A percentile compares a stretch with the other conserved stretches of the same genome.
Evolutionary conservation across 2,797 vertebrate species (phyloP).

Genomic region (Antennarius maculatus): DNA sequence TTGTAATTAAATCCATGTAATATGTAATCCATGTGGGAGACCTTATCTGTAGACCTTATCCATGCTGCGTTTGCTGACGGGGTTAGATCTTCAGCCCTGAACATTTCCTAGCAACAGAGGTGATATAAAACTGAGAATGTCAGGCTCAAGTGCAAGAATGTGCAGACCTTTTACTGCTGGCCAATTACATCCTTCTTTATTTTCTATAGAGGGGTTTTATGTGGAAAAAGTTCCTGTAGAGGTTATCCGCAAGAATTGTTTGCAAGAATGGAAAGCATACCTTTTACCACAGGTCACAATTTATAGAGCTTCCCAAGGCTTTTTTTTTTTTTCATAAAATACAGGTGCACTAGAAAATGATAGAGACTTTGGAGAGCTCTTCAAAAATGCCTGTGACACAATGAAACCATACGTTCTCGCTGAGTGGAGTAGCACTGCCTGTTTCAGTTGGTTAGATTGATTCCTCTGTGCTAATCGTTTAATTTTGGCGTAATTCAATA

Average conservation of each 20-base stretch:
- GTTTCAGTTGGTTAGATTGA: constrained; percentile 68
- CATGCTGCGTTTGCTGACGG: constrained; percentile 55
- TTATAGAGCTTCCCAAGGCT: constrained; percentile 30
- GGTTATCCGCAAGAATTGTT: constrained; percentile 52
- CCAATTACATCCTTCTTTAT: constrained; percentile 64
- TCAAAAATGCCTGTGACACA: constrained; percentile 38
- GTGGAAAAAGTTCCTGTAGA: constrained; percentile 24
- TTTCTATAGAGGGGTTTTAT: constrained; percentile 41
- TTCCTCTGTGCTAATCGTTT: constrained; percentile 74
- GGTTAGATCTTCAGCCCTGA: constrained; percentile 54
- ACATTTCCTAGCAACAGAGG: constrained; percentile 42
- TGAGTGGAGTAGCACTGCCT: constrained; percentile 17
- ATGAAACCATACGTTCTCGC: constrained; percentile 22
- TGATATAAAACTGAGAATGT: constrained; percentile 61
- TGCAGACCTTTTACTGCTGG: constrained; percentile 53
- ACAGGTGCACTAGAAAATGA: background rate
- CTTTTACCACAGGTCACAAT: constrained; percentile 67
- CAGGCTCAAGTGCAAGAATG: constrained; percentile 57
- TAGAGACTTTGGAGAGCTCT: constrained; percentile 27
- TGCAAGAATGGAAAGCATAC: constrained; percentile 37
- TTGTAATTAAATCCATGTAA: background rate
- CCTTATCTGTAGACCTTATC: background rate
- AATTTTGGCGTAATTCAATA: constrained; percentile 80
- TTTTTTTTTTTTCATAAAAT: constrained; percentile 24
- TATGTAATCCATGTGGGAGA: too few species aligned